Percentiles rank a stretch among this genome's conserved stretches.
Conservation (phyloP, 2,888 invertebrate genomes). For the Synergus gifuensis region DNA sequence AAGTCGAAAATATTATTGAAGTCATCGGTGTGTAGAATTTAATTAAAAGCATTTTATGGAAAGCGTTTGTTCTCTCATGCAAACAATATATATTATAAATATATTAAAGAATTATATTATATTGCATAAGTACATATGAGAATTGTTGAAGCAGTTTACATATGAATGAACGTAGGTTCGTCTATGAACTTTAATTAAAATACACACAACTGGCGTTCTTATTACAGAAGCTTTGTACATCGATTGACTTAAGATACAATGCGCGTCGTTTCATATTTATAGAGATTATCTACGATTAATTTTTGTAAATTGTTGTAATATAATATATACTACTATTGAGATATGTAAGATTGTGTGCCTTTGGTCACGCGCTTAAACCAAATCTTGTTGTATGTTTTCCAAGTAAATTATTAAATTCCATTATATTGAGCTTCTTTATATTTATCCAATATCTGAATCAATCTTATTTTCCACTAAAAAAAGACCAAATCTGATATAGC, state of each 20-base stretch:
- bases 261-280: constrained; percentile 60
- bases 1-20: constrained; percentile 12
- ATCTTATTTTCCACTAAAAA: no score
- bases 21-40: constrained; percentile 1
- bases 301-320: constrained; percentile 74
- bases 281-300: constrained; percentile 65
- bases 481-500: no score
- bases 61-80: constrained; percentile 5
- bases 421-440: constrained; percentile 45
- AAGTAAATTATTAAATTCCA: constrained; percentile 71
- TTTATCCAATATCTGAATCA: background rate
- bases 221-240: constrained; percentile 29
- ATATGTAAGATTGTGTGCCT: constrained; percentile 73
- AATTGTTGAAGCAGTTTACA: constrained; percentile 29
- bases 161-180: constrained; percentile 25
- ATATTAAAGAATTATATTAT: background rate
- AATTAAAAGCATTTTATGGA: constrained; percentile 21
- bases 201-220: constrained; percentile 6
- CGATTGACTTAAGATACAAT: constrained; percentile 49
- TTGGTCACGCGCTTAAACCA: constrained; percentile 74
- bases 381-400: constrained; percentile 77
- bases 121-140: background rate
- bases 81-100: no score
- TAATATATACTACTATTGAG: constrained; percentile 59
- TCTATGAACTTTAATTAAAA: background rate